A percentile compares a stretch with the other conserved stretches of the same genome.
Evolutionary conservation across 2,888 invertebrate species (phyloP).

Genomic region (Norana najaformis): DNA sequence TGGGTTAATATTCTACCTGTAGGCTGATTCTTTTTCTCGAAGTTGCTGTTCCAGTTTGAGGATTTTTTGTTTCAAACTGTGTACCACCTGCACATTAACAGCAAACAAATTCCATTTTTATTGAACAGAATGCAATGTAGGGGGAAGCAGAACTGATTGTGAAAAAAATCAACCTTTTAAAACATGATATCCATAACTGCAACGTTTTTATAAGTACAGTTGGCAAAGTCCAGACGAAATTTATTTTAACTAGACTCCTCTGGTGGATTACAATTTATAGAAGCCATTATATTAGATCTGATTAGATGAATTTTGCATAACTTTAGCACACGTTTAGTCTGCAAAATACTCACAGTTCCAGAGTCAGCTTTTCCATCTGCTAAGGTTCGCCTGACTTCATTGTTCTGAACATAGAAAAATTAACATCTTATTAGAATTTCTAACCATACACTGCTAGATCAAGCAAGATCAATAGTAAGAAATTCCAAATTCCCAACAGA

Average conservation of each 20-base stretch:
- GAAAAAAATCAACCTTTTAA: background rate
- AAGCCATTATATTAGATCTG: too few relatives aligned
- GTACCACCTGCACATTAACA: constrained; percentile 50
- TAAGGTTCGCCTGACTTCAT: constrained; percentile 57
- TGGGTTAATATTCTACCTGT: constrained; percentile 43
- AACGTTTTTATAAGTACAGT: too few relatives aligned
- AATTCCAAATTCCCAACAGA: too few relatives aligned
- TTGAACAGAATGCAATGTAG: background rate
- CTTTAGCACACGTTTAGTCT: background rate
- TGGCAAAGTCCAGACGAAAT: background rate
- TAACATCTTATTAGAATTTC: background rate
- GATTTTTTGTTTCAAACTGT: constrained; percentile 61
- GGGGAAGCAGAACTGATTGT: background rate
- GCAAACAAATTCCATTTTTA: background rate
- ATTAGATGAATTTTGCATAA: too few relatives aligned
- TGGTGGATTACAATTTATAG: background rate
- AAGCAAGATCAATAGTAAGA: too few relatives aligned
- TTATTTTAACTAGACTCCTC: background rate
- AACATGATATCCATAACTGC: too few relatives aligned
- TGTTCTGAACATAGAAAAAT: constrained; percentile 50
- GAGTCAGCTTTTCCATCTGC: constrained; percentile 58
- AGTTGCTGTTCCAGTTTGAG: constrained; percentile 60
- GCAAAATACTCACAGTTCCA: constrained; percentile 50
- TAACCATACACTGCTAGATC: background rate
- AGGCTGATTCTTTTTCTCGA: constrained; percentile 56